These are phyloP conservation scores for Nasonia oneida DNA, from an alignment of 2,888 invertebrate species.

Conservation along the genomic window DNA sequence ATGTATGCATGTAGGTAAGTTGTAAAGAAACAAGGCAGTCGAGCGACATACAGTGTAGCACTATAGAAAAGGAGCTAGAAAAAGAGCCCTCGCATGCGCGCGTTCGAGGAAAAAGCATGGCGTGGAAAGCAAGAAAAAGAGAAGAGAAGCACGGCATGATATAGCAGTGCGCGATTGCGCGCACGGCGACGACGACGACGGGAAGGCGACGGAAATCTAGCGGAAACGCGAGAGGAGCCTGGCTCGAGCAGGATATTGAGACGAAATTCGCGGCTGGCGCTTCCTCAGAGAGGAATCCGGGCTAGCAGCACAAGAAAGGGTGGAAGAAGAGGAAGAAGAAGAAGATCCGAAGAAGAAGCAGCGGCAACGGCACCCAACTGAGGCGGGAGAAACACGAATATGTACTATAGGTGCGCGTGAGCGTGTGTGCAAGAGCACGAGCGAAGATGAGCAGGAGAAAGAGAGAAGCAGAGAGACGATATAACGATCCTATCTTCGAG, in stretches of 20 bases:
- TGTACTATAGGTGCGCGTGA: neutral
- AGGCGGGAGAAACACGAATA: neutral
- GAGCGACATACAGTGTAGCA: conserved; percentile 2
- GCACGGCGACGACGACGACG: conserved; percentile 7
- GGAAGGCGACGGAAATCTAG: conserved; percentile 61
- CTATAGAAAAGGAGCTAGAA: neutral
- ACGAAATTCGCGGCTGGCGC: conserved; percentile 62
- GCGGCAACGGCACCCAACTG: neutral
- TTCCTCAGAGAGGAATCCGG: conserved; percentile 40
- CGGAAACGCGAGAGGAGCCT: conserved; percentile 59
- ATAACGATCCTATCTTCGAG: conserved; percentile 34
- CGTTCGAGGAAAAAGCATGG: conserved; percentile 1
- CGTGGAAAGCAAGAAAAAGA: neutral
- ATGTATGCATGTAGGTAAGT: conserved; percentile 4
- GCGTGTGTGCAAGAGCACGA: neutral
- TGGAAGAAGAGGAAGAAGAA: conserved; percentile 9
- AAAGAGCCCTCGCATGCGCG: neutral
- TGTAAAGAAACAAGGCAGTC: conserved; percentile 17
- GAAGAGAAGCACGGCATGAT: neutral
- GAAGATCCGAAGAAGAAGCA: neutral
- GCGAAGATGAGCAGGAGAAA: neutral
- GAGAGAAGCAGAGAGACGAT: neutral
- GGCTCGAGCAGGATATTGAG: conserved; percentile 63
- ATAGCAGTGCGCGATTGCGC: conserved; percentile 8
- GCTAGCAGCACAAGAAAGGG: conserved; percentile 10